Conservation (phyloP, 30 jellyfish, hydroid and myxozoan genomes). For the Morbakka virulenta region DNA sequence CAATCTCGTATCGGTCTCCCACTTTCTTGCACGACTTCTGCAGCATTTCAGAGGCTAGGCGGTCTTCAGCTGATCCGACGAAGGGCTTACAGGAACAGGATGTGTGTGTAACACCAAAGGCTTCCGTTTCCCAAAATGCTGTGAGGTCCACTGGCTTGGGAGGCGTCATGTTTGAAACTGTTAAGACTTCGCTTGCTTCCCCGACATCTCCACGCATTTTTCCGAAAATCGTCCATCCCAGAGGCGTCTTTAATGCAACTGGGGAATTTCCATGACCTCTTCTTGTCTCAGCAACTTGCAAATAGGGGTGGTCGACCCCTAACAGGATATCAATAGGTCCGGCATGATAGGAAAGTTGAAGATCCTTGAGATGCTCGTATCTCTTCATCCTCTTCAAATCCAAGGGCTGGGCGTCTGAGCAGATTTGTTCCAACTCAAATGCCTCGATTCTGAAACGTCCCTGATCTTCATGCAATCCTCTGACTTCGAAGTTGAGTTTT, state of each 20-base stretch:
- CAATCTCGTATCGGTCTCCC: not conserved
- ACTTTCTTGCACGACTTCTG: not conserved
- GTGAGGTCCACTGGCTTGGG: constrained; percentile 52
- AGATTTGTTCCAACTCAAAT: too few species aligned
- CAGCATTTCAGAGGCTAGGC: not conserved
- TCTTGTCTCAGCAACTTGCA: constrained; percentile 51
- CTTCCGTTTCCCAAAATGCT: constrained; percentile 57
- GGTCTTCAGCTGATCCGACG: too few species aligned
- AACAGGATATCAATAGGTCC: constrained; percentile 51
- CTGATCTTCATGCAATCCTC: too few species aligned
- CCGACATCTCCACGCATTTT: constrained; percentile 51
- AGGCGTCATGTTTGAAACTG: constrained; percentile 38
- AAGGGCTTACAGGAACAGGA: constrained; percentile 23
- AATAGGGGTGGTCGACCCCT: constrained; percentile 63
- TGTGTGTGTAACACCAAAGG: constrained; percentile 41
- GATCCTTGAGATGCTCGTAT: too few species aligned
- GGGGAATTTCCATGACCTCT: constrained; percentile 40
- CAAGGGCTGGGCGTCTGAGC: too few species aligned
- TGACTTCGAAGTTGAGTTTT: too few species aligned
- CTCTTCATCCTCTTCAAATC: too few species aligned
- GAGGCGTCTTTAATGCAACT: constrained; percentile 59
- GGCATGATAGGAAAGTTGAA: too few species aligned
- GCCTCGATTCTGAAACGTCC: too few species aligned
- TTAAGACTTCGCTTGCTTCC: constrained; percentile 15
- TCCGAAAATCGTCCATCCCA: constrained; percentile 60